A percentile compares a stretch with the other conserved stretches of the same genome.
These are phyloP conservation scores for Oryzias sinensis DNA, from an alignment of 2,797 vertebrate species.

Conservation along the genomic window DNA sequence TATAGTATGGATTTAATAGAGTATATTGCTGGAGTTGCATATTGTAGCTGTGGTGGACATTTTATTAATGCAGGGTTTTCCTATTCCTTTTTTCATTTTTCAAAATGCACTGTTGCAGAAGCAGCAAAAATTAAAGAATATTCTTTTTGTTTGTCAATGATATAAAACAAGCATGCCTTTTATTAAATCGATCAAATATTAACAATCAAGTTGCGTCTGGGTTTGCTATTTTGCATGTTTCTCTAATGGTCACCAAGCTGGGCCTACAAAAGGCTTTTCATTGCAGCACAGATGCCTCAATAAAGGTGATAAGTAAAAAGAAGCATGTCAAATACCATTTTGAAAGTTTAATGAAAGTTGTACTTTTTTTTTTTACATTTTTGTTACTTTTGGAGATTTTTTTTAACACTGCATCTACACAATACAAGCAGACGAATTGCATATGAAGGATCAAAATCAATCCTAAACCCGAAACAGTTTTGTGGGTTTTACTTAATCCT, in stretches of 20 bases:
- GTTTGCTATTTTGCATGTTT: background rate
- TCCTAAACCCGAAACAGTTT: slow-evolving; percentile 7
- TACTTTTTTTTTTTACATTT: background rate
- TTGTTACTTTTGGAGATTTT: background rate
- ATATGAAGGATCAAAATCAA: slow-evolving; percentile 12
- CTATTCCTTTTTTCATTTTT: too few relatives aligned
- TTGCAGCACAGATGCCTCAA: background rate
- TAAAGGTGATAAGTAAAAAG: slow-evolving; percentile 10
- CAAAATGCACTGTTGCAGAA: too few relatives aligned
- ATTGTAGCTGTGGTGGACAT: too few relatives aligned
- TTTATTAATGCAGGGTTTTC: too few relatives aligned
- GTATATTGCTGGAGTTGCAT: too few relatives aligned
- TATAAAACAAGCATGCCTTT: too few relatives aligned
- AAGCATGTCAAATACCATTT: slow-evolving; percentile 1
- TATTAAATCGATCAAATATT: too few relatives aligned
- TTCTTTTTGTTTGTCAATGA: too few relatives aligned
- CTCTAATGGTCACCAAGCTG: background rate
- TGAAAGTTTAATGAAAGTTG: background rate
- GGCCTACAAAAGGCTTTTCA: slow-evolving; percentile 5
- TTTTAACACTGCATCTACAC: background rate
- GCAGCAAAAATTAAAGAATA: too few relatives aligned
- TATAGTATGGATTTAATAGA: too few relatives aligned
- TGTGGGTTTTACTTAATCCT: slow-evolving; percentile 5
- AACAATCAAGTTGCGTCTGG: background rate
- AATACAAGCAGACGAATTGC: background rate